Percentiles rank a stretch among this genome's conserved stretches.
phyloP scores from a whole-genome alignment of 2,113 vertebrate genomes.

The Brachyhypopomus occidentalis region DNA sequence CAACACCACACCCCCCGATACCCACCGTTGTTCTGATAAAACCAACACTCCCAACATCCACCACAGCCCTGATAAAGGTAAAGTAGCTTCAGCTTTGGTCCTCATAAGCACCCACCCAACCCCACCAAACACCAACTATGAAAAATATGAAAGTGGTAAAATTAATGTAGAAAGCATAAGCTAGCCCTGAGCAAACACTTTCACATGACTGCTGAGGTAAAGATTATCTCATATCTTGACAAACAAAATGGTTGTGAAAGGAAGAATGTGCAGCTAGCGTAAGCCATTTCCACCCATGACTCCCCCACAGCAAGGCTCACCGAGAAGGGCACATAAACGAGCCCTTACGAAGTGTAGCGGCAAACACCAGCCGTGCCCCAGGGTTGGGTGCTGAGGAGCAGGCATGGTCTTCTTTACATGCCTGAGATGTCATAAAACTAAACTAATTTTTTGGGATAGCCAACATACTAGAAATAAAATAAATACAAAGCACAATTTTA shows the following conservation, averaged over 20 bases:
- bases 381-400: background rate
- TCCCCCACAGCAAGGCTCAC: background rate
- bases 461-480: background rate
- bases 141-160: background rate
- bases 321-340: conserved; percentile 19
- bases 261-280: background rate
- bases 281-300: background rate
- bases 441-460: background rate
- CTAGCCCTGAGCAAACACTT: background rate
- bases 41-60: too few relatives aligned
- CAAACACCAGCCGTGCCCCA: conserved; percentile 18
- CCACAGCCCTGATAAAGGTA: background rate
- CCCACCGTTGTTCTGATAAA: too few relatives aligned
- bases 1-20: too few relatives aligned
- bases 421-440: background rate
- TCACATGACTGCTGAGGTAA: background rate
- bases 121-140: background rate
- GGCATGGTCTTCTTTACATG: conserved; percentile 18
- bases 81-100: conserved; percentile 11
- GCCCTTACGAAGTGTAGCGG: background rate
- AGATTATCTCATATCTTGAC: background rate
- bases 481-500: background rate
- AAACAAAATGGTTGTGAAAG: background rate
- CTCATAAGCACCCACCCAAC: background rate
- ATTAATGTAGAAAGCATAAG: conserved; percentile 2